Evolutionary conservation across 2,797 vertebrate species (phyloP).

Genomic region (Tadarida brasiliensis): DNA sequence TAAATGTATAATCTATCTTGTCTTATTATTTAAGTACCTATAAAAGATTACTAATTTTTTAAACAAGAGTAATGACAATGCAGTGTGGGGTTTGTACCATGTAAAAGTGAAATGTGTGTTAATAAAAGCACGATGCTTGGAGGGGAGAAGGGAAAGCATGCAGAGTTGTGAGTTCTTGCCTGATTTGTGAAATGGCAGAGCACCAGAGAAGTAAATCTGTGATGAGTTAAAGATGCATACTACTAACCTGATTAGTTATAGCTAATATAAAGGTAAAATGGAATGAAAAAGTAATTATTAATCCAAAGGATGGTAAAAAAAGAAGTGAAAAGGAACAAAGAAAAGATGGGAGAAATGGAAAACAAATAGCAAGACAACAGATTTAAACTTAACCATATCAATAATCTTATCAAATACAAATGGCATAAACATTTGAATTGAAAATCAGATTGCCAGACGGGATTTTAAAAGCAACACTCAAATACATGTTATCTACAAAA

Average conservation of each 20-base stretch:
- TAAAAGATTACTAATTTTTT: background rate
- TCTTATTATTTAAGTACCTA: background rate
- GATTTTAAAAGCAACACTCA: background rate
- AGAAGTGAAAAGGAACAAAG: background rate
- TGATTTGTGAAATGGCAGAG: fast-evolving
- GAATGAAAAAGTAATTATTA: background rate
- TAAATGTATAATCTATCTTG: background rate
- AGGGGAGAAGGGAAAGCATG: background rate
- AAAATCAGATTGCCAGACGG: background rate
- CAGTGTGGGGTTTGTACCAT: background rate
- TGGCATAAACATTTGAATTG: background rate
- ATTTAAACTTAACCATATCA: background rate
- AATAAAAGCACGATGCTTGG: fast-evolving
- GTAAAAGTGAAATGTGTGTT: background rate
- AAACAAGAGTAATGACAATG: background rate
- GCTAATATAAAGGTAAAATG: background rate
- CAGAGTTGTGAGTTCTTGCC: fast-evolving
- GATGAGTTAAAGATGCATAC: background rate
- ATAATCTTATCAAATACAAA: background rate
- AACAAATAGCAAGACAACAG: background rate
- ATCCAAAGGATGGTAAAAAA: background rate
- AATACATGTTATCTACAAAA: background rate
- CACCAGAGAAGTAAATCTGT: too few species aligned
- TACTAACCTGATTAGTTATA: background rate
- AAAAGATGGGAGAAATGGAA: background rate